Percentiles rank a stretch among this genome's conserved stretches.
These are phyloP conservation scores for Vulpes ferrilata DNA, from an alignment of 2,113 vertebrate genomes.

Conservation along the genomic window DNA sequence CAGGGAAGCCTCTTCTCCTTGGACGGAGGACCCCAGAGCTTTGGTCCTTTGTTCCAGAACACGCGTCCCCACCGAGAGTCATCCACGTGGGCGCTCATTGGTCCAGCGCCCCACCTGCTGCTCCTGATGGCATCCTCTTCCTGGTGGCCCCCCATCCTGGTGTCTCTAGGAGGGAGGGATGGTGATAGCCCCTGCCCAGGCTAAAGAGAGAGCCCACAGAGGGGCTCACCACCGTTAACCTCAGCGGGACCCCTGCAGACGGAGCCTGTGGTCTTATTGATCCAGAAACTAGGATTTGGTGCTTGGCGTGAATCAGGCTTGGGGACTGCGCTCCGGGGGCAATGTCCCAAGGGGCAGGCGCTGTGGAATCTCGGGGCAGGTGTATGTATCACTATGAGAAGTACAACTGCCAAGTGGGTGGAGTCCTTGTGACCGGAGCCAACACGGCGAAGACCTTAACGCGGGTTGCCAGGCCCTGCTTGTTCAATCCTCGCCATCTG, in stretches of 20 bases:
- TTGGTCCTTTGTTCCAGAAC: background rate
- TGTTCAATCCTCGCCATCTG: background rate
- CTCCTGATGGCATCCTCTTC: background rate
- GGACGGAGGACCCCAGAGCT: background rate
- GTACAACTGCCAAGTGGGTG: background rate
- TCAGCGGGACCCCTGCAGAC: background rate
- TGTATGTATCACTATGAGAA: background rate
- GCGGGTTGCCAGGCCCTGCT: background rate
- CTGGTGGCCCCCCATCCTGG: rapidly evolving
- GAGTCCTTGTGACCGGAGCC: background rate
- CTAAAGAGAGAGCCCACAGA: background rate
- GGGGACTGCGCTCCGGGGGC: background rate
- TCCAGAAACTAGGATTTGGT: background rate
- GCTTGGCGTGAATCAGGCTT: background rate
- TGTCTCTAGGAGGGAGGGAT: background rate
- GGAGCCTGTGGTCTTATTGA: background rate
- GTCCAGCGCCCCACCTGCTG: no score
- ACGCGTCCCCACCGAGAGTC: background rate
- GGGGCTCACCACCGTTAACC: rapidly evolving
- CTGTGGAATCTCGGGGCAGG: background rate
- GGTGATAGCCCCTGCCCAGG: background rate
- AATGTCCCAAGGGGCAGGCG: background rate
- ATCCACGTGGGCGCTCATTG: rapidly evolving
- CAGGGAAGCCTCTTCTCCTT: background rate
- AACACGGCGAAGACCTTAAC: rapidly evolving